Base-by-base conservation (phyloP, 2,113 vertebrate species). In the Coptodon bakossiorum region DNA sequence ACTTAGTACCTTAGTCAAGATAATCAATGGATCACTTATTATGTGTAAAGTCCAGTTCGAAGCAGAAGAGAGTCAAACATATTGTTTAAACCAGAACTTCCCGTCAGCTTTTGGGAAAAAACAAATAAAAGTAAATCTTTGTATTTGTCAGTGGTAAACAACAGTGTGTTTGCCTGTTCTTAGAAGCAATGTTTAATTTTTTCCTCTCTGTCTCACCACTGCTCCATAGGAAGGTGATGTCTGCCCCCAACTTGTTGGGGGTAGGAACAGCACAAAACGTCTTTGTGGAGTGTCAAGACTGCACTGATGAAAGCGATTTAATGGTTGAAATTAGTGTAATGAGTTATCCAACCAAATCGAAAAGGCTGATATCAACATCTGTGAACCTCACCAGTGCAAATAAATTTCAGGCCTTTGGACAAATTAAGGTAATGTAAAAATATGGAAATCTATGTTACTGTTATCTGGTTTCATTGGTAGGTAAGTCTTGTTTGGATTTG, bases 201-300 rank as follows among this genome's bases (percentile, higher is more conserved):
- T 19, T 19, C 29, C 1, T 59, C 10, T 78, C 43, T 78, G 16
- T 31, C 38, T 81, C 22, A 24, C 12, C 4, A 9, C 54, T 68
- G 24, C 81, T 80, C 45, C 38, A 10, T 89, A 96, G 96, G 8
- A 84, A 78, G 14, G 56, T 95, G 45, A 68, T 96, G 87, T 87
- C 93, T 8, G 93, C 95, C 48, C 95, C 95, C 13, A 96, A 95
- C 52, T 29, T 96, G 63, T 68, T 96, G 89, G 80, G 93, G 4
- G 87, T 96, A 17, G 93, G 93, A 57, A 85, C 80, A 56, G 9
- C 80, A 7, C 94, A 95, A 87, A 95, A 91, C 2, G 83, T 96
- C 22, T 94, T 96, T 86, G 89, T 96, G 87, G 95, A 96, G 81
- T 92, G 88, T n/a, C 96, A 96, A 79, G 95, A 94, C 66, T 93